Evolutionary conservation across 2,113 vertebrate genomes (phyloP).

Genomic region (Bettongia penicillata): DNA sequence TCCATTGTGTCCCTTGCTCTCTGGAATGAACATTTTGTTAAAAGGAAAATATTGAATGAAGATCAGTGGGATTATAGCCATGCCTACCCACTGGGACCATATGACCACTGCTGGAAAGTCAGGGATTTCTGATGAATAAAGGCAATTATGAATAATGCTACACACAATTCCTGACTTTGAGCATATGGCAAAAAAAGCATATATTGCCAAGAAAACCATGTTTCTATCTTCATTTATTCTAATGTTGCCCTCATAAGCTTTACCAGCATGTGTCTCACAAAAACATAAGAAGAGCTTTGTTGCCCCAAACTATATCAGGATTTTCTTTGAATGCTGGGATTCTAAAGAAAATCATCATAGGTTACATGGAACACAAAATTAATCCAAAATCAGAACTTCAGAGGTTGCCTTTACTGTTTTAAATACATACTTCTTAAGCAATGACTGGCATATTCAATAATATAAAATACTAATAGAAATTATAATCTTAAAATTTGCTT

Average conservation of each 20-base stretch:
- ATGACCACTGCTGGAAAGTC: constrained; percentile 67
- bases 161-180: constrained; percentile 75
- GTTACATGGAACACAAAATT: constrained; percentile 60
- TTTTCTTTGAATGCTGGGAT: constrained; percentile 13
- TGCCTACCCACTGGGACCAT: constrained; percentile 73
- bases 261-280: constrained; percentile 49
- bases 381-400: constrained; percentile 37
- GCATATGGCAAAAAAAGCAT: constrained; percentile 67
- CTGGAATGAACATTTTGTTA: constrained; percentile 49
- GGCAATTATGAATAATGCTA: constrained; percentile 78
- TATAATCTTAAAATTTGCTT: constrained; percentile 11
- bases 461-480: constrained; percentile 48
- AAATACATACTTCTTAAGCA: constrained; percentile 48
- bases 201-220: constrained; percentile 72
- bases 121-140: constrained; percentile 81
- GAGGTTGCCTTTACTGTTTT: constrained; percentile 7
- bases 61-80: constrained; percentile 66
- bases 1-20: constrained; percentile 57
- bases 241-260: constrained; percentile 65
- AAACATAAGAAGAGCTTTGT: constrained; percentile 53
- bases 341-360: constrained; percentile 64
- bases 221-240: constrained; percentile 69
- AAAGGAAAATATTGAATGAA: constrained; percentile 73
- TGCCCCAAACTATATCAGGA: constrained; percentile 27
- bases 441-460: constrained; percentile 28